Percentiles rank a stretch among this genome's conserved stretches.
Conservation (phyloP, 2,113 vertebrate species). For the Antechinus flavipes region DNA sequence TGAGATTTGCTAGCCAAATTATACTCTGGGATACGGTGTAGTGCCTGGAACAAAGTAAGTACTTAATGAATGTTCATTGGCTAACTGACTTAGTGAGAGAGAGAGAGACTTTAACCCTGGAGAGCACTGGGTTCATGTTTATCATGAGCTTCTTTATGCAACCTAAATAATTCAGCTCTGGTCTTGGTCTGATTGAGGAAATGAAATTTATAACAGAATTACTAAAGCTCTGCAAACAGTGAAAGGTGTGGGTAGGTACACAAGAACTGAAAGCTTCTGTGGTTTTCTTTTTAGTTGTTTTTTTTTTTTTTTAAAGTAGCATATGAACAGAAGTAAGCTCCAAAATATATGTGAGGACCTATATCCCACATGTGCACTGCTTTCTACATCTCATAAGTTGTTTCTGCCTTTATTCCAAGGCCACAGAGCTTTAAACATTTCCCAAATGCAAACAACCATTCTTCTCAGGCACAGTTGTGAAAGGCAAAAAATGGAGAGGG, state of each 20-base stretch:
- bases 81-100: neutral
- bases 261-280: neutral
- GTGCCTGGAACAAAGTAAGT: neutral
- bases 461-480: neutral
- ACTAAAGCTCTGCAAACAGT: neutral
- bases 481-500: neutral
- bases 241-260: neutral
- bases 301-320: neutral
- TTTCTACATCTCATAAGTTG: neutral
- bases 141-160: neutral
- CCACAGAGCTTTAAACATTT: neutral
- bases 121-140: neutral
- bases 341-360: neutral
- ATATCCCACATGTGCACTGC: neutral
- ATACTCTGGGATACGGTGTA: neutral
- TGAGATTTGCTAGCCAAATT: neutral
- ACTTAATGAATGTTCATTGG: neutral
- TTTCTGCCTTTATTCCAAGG: neutral
- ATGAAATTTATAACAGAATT: neutral
- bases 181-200: neutral
- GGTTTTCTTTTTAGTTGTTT: neutral
- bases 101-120: neutral
- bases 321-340: neutral
- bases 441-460: neutral
- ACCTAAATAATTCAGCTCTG: neutral